A percentile compares a stretch with the other conserved stretches of the same genome.
phyloP scores from a whole-genome alignment of 2,797 vertebrate genomes.

The Lepus townsendii region DNA sequence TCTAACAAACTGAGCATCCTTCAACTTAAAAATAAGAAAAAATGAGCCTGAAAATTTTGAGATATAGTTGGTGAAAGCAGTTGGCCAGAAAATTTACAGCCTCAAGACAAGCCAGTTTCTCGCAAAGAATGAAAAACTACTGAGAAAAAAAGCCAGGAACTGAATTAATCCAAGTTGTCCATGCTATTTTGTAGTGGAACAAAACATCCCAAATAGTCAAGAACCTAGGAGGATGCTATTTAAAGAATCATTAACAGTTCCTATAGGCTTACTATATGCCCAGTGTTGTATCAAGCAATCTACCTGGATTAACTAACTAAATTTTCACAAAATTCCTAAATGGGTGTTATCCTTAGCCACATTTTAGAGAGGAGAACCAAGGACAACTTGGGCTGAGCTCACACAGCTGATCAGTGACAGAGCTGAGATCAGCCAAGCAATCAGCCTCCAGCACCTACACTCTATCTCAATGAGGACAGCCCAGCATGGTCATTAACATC shows the following conservation, averaged over 20 bases:
- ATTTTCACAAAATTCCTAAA: background rate
- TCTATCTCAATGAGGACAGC: background rate
- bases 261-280: background rate
- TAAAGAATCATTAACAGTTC: background rate
- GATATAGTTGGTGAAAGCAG: background rate
- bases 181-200: background rate
- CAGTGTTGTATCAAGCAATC: background rate
- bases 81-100: background rate
- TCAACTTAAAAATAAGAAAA: slow-evolving; percentile 45
- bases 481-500: background rate
- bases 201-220: slow-evolving; percentile 32
- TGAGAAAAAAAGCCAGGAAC: background rate
- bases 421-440: background rate
- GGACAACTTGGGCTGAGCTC: background rate
- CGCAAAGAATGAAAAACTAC: background rate
- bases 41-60: slow-evolving; percentile 12
- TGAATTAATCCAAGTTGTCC: slow-evolving; percentile 42
- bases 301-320: background rate
- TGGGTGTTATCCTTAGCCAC: background rate
- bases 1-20: slow-evolving; percentile 31
- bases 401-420: background rate
- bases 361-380: background rate
- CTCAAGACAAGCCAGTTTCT: background rate
- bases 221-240: background rate
- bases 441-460: background rate